Evolutionary conservation across 2,797 vertebrate genomes (phyloP), one percentile per base, ranked within the genome.

Genomic region (Chaetophractus vellerosus): DNA sequence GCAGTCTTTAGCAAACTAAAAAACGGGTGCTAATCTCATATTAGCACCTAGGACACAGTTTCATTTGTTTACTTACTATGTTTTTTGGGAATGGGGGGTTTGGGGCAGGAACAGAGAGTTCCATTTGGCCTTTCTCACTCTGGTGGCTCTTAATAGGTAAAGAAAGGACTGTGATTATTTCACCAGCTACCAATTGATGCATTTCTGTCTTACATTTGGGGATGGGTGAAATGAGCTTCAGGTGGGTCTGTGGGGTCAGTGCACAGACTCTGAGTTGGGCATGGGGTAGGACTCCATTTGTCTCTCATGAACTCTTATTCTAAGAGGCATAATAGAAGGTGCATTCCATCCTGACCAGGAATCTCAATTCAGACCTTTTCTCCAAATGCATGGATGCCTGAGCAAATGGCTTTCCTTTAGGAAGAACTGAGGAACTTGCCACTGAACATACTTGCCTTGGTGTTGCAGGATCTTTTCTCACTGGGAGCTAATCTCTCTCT

Each of bases 251-350:
- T 76, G 28, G 68, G 26, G 10, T 80, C n/a, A 6, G 6, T 16
- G 6, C 0, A 18, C 6, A 12, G 6, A 5, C 82, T 41, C 2
- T n/a, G 16, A 21, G 9, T 5, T 63, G 11, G 18, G 3, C 9
- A 36, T 38, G 23, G 15, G 5, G 31, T 15, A 9, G 41, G 59
- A 87, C 10, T 11, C 2, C n/a, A 38, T 68, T 82, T 64, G 3
- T n/a, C 12, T 6, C n/a, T 6, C 6, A 0, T 2, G 28, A 0
- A 33, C 10, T 16, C 71, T 23, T 1, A 11, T 45, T 89, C 15
- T n/a, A 36, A 48, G 18, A 72, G n/a, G 16, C 6, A 64, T 14
- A 16, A 6, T 8, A 1, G 9, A 31, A 28, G 28, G 57, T 38
- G 18, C 26, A n/a, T 48, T 74, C 33, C 12, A 9, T 24, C n/a